Conservation (phyloP, 1,140 invertebrate genomes). For the Polyergus mexicanus region DNA sequence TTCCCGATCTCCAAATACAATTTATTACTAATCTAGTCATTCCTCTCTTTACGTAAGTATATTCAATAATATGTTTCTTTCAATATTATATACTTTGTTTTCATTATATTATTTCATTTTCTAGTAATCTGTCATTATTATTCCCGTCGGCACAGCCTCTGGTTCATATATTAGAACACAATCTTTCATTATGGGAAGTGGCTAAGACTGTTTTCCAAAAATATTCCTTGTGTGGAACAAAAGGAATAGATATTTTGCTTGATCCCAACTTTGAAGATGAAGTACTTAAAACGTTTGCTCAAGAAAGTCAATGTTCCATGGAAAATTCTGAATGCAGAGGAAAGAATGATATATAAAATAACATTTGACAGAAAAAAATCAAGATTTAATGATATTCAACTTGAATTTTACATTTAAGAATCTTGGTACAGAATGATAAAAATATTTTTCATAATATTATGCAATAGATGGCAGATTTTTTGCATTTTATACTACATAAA, state of each 20-base stretch:
- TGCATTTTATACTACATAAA: background rate
- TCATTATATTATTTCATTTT: conserved; percentile 60
- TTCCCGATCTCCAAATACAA: conserved; percentile 93
- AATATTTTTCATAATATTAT: conserved; percentile 22
- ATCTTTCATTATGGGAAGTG: conserved; percentile 77
- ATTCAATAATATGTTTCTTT: background rate
- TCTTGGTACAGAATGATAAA: background rate
- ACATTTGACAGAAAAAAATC: background rate
- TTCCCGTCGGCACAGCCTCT: conserved; percentile 77
- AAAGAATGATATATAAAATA: conserved; percentile 2
- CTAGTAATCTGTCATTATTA: conserved; percentile 82
- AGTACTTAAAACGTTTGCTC: conserved; percentile 67
- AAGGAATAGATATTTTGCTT: conserved; percentile 77
- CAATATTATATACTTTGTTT: background rate
- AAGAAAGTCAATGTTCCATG: background rate
- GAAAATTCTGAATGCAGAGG: background rate
- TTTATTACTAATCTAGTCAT: conserved; percentile 89
- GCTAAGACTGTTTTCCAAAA: conserved; percentile 76
- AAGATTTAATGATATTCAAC: conserved; percentile 1
- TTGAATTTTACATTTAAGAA: background rate
- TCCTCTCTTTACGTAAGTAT: conserved; percentile 83
- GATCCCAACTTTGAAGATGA: conserved; percentile 78
- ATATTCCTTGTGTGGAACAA: conserved; percentile 73
- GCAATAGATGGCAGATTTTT: conserved; percentile 10
- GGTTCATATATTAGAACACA: conserved; percentile 75